phyloP scores from a whole-genome alignment of 1,140 invertebrate genomes.

The Meloidogyne hapla region DNA sequence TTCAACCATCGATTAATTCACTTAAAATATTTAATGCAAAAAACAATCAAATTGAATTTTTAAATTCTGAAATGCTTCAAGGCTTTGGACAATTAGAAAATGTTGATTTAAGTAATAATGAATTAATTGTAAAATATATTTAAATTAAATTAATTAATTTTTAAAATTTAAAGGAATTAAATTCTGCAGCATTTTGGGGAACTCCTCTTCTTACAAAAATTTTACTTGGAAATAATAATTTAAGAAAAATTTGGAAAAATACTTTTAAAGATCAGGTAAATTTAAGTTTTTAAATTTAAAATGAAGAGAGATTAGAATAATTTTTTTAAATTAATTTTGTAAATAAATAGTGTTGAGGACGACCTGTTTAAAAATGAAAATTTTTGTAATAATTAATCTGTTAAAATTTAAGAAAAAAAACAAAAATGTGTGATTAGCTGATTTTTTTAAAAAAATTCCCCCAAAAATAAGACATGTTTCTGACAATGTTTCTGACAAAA shows the following conservation, averaged over 20 bases:
- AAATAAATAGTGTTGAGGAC: no score
- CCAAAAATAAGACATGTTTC: no score
- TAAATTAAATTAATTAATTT: not conserved
- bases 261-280: slow-evolving; percentile 43
- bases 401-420: no score
- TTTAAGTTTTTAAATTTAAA: not conserved
- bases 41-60: slow-evolving; percentile 46
- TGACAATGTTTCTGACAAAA: no score
- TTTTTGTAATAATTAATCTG: no score
- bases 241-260: slow-evolving; percentile 44
- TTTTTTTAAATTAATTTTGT: no score
- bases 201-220: slow-evolving; percentile 22
- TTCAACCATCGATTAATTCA: slow-evolving; percentile 38
- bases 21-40: slow-evolving; percentile 23
- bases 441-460: no score
- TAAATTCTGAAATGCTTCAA: slow-evolving; percentile 36
- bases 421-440: no score
- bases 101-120: slow-evolving; percentile 39
- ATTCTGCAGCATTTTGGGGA: slow-evolving; percentile 40
- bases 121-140: slow-evolving; percentile 33
- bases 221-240: slow-evolving; percentile 43
- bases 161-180: slow-evolving; percentile 22
- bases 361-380: no score
- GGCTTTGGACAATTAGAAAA: slow-evolving; percentile 32
- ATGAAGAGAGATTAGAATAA: slow-evolving; percentile 18